These are phyloP conservation scores for Rhinolophus ferrumequinum DNA, from an alignment of 2,113 vertebrate genomes.

Conservation along the genomic window DNA sequence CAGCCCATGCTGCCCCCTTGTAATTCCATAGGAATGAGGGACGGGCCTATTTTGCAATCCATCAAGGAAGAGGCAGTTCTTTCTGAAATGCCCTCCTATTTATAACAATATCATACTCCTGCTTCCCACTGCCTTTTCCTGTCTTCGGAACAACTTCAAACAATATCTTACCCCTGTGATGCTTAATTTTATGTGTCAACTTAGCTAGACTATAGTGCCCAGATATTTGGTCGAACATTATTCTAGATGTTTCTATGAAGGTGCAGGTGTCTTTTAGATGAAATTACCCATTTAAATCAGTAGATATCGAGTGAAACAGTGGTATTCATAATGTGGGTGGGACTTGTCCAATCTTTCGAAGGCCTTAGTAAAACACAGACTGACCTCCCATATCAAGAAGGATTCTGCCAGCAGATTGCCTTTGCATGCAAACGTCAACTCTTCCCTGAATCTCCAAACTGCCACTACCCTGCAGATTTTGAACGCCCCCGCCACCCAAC, in stretches of 20 bases:
- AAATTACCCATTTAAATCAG: constrained; percentile 25
- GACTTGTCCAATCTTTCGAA: not conserved
- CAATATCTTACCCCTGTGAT: not conserved
- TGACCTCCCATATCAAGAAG: not conserved
- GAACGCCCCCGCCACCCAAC: not conserved
- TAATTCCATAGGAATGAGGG: not conserved
- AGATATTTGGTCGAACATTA: constrained; percentile 25
- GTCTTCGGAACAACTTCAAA: not conserved
- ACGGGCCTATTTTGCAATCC: not conserved
- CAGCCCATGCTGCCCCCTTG: not conserved
- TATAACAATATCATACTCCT: not conserved
- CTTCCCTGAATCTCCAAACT: not conserved
- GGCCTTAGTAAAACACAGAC: not conserved
- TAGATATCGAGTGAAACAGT: not conserved
- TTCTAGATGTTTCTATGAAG: constrained; percentile 21
- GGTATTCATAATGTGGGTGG: not conserved
- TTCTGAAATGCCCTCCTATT: not conserved
- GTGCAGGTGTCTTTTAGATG: not conserved
- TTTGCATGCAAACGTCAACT: not conserved
- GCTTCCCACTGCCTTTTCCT: not conserved
- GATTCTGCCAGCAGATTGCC: not conserved
- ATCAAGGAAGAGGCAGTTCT: not conserved
- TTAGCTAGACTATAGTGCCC: not conserved
- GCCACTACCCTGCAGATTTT: not conserved
- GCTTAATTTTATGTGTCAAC: not conserved